phyloP scores from a whole-genome alignment of 2,888 invertebrate species.

The Noctuana brunneofusca region DNA sequence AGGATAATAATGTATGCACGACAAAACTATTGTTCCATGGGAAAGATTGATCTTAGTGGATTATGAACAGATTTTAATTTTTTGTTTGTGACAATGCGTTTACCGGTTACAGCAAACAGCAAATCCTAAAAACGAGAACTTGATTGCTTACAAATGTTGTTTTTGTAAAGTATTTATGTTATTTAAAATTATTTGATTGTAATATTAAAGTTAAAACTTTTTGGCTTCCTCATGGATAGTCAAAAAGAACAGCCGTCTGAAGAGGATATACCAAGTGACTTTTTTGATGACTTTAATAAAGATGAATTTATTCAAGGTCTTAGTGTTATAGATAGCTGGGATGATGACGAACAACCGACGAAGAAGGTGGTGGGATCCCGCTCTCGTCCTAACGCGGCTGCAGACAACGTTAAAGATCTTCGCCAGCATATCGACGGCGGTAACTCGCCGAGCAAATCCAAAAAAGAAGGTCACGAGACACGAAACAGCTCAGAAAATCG shows the following conservation, averaged over 20 bases:
- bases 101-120: no score
- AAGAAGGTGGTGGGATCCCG: constrained; percentile 36
- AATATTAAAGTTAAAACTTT: background rate
- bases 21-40: no score
- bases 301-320: constrained; percentile 76
- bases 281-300: constrained; percentile 74
- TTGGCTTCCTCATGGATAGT: constrained; percentile 23
- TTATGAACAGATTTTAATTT: no score
- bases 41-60: no score
- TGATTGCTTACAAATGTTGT: background rate
- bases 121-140: background rate
- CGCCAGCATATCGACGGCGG: constrained; percentile 54
- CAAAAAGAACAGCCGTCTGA: constrained; percentile 35
- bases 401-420: constrained; percentile 59
- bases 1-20: no score
- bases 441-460: constrained; percentile 27
- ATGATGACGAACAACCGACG: constrained; percentile 47
- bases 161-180: constrained; percentile 9
- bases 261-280: constrained; percentile 76
- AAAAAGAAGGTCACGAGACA: constrained; percentile 32
- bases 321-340: constrained; percentile 76
- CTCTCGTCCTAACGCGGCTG: constrained; percentile 43
- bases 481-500: constrained; percentile 22
- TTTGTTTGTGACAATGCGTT: no score
- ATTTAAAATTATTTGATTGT: constrained; percentile 5